Conservation (phyloP, 2,888 invertebrate species). For the Hirtodrosophila duncani region DNA sequence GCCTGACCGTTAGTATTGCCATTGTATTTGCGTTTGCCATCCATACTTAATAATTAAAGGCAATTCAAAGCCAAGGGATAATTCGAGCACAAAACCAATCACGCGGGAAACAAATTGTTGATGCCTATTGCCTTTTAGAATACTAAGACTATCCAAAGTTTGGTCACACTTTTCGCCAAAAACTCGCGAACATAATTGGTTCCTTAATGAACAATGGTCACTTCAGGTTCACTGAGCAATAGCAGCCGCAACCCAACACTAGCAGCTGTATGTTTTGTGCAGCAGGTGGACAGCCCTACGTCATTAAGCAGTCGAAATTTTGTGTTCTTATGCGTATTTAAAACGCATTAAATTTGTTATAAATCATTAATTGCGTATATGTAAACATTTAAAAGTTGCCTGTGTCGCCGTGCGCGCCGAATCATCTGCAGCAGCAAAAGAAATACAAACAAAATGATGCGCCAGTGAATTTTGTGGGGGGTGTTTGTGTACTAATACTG, state of each 20-base stretch:
- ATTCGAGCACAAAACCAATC: slow-evolving; percentile 21
- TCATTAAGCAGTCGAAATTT: too few relatives aligned
- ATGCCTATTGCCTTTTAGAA: too few relatives aligned
- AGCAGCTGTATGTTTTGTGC: too few relatives aligned
- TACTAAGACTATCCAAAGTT: too few relatives aligned
- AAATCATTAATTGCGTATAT: slow-evolving; percentile 33
- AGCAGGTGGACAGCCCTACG: too few relatives aligned
- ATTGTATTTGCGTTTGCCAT: slow-evolving; percentile 55
- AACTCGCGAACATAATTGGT: too few relatives aligned
- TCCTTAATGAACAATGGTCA: too few relatives aligned
- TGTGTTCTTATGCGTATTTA: slow-evolving; percentile 33
- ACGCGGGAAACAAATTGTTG: too few relatives aligned
- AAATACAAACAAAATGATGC: not conserved
- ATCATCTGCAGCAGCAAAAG: slow-evolving; percentile 1
- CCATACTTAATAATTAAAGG: slow-evolving; percentile 31
- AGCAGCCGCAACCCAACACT: too few relatives aligned
- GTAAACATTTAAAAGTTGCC: slow-evolving; percentile 16
- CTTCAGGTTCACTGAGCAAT: not conserved
- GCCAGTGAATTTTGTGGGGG: slow-evolving; percentile 32
- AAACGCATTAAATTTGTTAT: slow-evolving; percentile 56
- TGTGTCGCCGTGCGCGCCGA: slow-evolving; percentile 25
- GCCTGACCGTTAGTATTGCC: slow-evolving; percentile 41
- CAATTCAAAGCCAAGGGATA: not conserved
- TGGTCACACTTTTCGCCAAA: too few relatives aligned
- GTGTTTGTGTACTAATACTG: slow-evolving; percentile 15